Percentiles rank a stretch among this genome's conserved stretches.
Evolutionary conservation across 2,113 vertebrate species (phyloP).

Genomic region (Echinops telfairi): DNA sequence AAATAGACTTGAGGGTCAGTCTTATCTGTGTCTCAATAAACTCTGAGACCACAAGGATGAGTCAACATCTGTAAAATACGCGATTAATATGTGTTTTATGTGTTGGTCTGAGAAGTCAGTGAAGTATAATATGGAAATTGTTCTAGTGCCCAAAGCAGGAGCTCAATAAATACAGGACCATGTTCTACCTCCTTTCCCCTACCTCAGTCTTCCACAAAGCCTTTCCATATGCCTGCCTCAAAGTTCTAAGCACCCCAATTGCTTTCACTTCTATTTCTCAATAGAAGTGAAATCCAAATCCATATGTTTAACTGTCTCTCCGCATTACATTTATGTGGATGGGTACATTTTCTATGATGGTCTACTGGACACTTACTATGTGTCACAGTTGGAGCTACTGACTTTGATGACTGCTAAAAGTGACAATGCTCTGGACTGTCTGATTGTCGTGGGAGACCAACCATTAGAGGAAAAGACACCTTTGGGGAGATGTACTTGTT

Average conservation of each 20-base stretch:
- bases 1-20: background rate
- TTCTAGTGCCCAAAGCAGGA: background rate
- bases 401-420: background rate
- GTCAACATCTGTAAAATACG: background rate
- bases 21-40: conserved; percentile 2
- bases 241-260: background rate
- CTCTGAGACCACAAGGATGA: background rate
- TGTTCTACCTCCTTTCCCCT: too few relatives aligned
- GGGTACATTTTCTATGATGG: background rate
- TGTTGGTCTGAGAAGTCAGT: conserved; percentile 25
- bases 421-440: background rate
- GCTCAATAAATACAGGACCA: background rate
- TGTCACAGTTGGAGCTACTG: background rate
- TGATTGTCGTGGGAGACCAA: background rate
- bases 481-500: background rate
- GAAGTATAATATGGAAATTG: background rate
- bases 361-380: background rate
- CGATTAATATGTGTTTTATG: background rate
- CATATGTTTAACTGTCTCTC: background rate
- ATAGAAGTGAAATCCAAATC: background rate
- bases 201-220: background rate
- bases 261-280: background rate
- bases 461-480: background rate
- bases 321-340: background rate
- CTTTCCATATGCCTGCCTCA: background rate